Base-by-base conservation (phyloP, 2,888 invertebrate genomes). In the Dryobotodes eremita region DNA sequence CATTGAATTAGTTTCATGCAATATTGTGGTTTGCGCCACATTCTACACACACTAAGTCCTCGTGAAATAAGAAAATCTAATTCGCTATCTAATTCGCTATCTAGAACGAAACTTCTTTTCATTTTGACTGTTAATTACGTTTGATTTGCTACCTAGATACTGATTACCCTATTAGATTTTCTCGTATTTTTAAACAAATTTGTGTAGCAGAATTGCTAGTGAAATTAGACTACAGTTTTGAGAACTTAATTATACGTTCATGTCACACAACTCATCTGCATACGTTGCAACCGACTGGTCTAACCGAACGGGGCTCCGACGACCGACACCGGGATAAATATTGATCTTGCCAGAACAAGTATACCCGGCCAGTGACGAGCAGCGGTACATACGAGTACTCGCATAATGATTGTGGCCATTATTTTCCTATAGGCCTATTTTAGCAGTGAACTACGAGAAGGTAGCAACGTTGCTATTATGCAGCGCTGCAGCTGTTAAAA, bases 261-360 rank as follows among this genome's bases (percentile, higher is more conserved):
- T 48, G 76, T 55, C 82, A 82, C 80, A 65, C 65, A 50, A 36
- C 75, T 84, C 75, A 83, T 83, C 72, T 84, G 73, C 75, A 85
- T 84, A 73, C 85, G 73, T 13, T 71, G 57, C 77, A 71, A 46
- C 71, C 55, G n/a, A 50, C 72, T 70, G 42, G 36, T n/a, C 73
- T 64, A 57, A 76, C 59, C 55, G 65, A 70, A 77, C 81, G 61
- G 13, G 13, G 66, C 64, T 65, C 42, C 31, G 64, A 13, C 75
- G 8, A 64, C 55, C 66, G 61, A 59, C 48, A 55, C 75, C 36
- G 46, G 61, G 61, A 83, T 83, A 82, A 82, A 84, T 85, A 85
- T 84, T 84, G 71, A 76, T 78, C 78, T 76, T 82, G 78, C 59
- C 71, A 31, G 46, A 46, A 59, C 82, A 65, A 74, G 82, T 70